Percentiles rank a stretch among this genome's conserved stretches.
These are phyloP conservation scores for Zalophus californianus DNA, from an alignment of 2,797 vertebrate genomes.

Conservation along the genomic window DNA sequence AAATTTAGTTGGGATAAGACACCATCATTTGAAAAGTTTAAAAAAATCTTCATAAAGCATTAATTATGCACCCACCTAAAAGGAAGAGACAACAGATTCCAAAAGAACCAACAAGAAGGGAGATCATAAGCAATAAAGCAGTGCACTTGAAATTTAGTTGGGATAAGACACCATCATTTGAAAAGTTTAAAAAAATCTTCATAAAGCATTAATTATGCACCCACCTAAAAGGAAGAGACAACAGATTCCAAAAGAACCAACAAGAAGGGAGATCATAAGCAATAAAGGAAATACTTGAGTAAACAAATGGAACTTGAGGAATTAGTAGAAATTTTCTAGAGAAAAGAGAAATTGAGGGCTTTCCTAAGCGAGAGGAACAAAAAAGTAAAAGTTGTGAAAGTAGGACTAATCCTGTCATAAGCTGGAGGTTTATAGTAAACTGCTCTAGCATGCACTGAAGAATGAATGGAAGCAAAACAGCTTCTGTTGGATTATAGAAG, in stretches of 20 bases:
- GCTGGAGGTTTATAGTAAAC: not conserved
- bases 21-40: not conserved
- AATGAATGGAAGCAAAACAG: not conserved
- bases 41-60: no score
- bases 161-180: no score
- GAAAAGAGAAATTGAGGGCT: not conserved
- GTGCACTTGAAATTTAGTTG: no score
- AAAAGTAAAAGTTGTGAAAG: not conserved
- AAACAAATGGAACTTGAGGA: not conserved
- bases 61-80: no score
- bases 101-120: no score
- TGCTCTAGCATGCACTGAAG: not conserved
- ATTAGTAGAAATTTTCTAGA: not conserved
- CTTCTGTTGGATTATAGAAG: not conserved
- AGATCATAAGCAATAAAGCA: no score
- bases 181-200: not conserved
- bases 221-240: not conserved
- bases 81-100: no score
- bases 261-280: not conserved
- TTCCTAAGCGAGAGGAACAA: not conserved
- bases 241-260: not conserved
- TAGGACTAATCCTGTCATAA: not conserved
- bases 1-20: constrained; percentile 14
- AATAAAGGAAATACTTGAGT: not conserved
- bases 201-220: not conserved